Base-by-base conservation (phyloP, 2,797 vertebrate genomes). In the Geotrypetes seraphini region DNA sequence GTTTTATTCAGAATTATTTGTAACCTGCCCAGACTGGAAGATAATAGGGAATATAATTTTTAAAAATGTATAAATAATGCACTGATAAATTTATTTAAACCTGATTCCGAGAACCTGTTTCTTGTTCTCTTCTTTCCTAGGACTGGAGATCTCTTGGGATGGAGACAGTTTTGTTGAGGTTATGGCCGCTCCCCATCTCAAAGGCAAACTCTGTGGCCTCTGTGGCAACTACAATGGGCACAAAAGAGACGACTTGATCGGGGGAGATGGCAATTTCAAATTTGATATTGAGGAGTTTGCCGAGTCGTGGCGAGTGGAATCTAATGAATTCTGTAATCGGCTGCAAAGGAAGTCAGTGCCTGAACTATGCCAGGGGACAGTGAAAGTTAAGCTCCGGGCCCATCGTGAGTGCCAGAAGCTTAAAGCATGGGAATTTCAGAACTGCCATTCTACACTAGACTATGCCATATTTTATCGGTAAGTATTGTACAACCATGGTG, bases 121-220 rank as follows among this genome's bases (percentile, higher is more conserved):
- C 16, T 7, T 27, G 6, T 36, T 29, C 19, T 5, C 19, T 26
- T 1, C 50, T 18, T 37, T 25, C 9, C 43, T 25, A 42, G 96
- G 96, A 37, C 68, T 99, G 66, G 93, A 94, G 81, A 92, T 99
- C 70, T 96, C 95, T 0, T 99, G 96, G 96, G 96, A 99, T 26
- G 96, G 96, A 15, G 94, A 99, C 82, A 98, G 96, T 60, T 92
- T 99, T 50, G 93, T 99, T 20, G 96, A 99, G 71, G 89, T 99
- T 5, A 92, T 88, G 36, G 95, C 96, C 1, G 90, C 91, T 0
- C 91, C 92, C 0, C 88, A 94, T 39, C 79, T 99, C 39, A 90
- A 89, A 3, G 90, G 89, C 28, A 91, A 75, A 25, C 88, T 99
- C 25, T 99, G 96, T 12, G 96, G 96, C 20, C 82, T 99, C 2